Percentiles rank a stretch among this genome's conserved stretches.
Evolutionary conservation across 2,888 invertebrate species (phyloP).

Genomic region (Cartodere bifasciata): DNA sequence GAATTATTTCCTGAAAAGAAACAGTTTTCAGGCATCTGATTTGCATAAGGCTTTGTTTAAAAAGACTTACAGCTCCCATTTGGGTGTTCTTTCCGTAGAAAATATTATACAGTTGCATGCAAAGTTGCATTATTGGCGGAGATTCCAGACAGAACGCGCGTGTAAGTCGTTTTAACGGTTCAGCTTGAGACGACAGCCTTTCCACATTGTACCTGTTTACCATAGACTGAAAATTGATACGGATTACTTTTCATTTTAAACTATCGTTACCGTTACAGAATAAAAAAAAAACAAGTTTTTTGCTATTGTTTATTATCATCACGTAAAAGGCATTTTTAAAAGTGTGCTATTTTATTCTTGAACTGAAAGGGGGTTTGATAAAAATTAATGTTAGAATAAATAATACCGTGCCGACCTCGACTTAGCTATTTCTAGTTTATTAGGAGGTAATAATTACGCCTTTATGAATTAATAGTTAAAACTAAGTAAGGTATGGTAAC

Average conservation of each 20-base stretch:
- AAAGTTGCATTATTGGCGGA: constrained; percentile 25
- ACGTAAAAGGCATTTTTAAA: too few species aligned
- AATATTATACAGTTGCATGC: constrained; percentile 26
- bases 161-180: constrained; percentile 18
- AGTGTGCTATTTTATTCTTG: too few species aligned
- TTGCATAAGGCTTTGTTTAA: not conserved
- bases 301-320: too few species aligned
- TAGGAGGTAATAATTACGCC: too few species aligned
- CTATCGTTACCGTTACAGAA: not conserved
- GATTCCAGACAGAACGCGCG: constrained; percentile 27
- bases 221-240: constrained; percentile 17
- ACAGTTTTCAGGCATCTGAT: too few species aligned
- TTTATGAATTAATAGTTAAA: too few species aligned
- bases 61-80: constrained; percentile 26
- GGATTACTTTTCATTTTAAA: not conserved
- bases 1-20: constrained; percentile 26
- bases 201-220: constrained; percentile 4
- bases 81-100: constrained; percentile 29
- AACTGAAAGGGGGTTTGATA: too few species aligned
- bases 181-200: constrained; percentile 23
- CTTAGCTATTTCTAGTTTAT: too few species aligned
- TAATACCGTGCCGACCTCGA: too few species aligned
- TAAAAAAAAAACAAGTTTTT: too few species aligned
- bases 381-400: too few species aligned
- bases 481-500: too few species aligned